These are phyloP conservation scores for Crocidura indochinensis DNA, from an alignment of 2,797 vertebrate species.

Conservation along the genomic window DNA sequence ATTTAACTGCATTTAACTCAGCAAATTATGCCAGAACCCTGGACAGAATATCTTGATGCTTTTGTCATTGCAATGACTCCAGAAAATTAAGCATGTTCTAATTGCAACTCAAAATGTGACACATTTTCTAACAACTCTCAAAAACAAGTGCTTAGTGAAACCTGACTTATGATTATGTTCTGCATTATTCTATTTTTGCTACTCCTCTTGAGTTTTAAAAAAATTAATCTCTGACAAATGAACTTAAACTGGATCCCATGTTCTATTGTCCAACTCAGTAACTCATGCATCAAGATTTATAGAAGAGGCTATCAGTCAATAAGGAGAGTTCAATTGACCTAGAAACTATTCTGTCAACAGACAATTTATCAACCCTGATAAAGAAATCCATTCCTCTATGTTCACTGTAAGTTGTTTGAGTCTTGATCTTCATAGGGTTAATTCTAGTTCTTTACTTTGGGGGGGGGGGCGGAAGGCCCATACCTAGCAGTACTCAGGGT, in stretches of 20 bases:
- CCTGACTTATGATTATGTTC: not conserved
- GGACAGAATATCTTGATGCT: conserved; percentile 43
- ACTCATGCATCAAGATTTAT: not conserved
- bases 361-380: not conserved
- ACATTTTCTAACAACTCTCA: conserved; percentile 18
- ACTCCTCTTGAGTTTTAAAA: not conserved
- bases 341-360: not conserved
- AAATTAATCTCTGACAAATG: not conserved
- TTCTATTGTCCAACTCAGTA: not conserved
- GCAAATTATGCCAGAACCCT: not conserved
- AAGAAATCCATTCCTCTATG: not conserved
- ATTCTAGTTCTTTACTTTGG: not conserved
- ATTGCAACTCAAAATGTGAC: conserved; percentile 48
- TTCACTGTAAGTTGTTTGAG: not conserved
- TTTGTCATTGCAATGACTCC: conserved; percentile 11
- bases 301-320: not conserved
- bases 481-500: too few species aligned
- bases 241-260: not conserved
- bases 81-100: conserved; percentile 39
- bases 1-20: conserved; percentile 66
- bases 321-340: not conserved
- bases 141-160: conserved; percentile 19
- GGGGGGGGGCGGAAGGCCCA: too few species aligned
- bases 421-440: not conserved
- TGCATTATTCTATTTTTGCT: not conserved